phyloP scores from a whole-genome alignment of 2,113 vertebrate species.

The Tauraco erythrolophus region DNA sequence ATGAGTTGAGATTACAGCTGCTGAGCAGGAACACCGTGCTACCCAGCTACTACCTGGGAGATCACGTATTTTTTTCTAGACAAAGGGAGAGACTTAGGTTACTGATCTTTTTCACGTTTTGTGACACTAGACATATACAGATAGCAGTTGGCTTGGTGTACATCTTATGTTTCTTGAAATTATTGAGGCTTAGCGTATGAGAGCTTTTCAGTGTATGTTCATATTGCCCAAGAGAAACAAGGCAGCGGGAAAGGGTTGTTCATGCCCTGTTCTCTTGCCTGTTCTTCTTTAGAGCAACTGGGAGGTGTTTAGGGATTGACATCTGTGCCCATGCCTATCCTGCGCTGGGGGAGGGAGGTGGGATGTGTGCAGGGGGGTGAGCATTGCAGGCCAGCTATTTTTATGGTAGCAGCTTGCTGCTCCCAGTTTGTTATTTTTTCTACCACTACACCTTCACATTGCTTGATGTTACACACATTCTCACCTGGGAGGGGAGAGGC shows the following conservation, averaged over 20 bases:
- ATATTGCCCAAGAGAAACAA: neutral
- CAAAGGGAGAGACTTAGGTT: neutral
- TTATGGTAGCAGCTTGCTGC: neutral
- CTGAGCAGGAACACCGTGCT: neutral
- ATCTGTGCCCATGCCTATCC: neutral
- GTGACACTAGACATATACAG: fast-evolving
- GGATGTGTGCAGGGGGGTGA: fast-evolving
- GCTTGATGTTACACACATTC: neutral
- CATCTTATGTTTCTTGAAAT: neutral
- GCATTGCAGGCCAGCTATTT: neutral
- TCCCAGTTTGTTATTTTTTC: neutral
- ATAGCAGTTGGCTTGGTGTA: neutral
- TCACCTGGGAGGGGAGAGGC: neutral
- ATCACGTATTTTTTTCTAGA: neutral
- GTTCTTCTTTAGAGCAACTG: neutral
- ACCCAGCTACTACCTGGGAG: neutral
- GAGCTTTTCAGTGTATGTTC: neutral
- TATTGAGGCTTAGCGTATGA: neutral
- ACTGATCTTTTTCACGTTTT: neutral
- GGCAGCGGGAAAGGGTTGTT: neutral
- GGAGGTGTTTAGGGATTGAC: neutral
- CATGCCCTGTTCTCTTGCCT: neutral
- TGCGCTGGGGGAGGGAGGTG: neutral
- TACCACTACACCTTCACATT: neutral
- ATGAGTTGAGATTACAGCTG: neutral